A percentile compares a stretch with the other conserved stretches of the same genome.
Conservation (phyloP, 2,797 vertebrate species). For the Lerista edwardsae region DNA sequence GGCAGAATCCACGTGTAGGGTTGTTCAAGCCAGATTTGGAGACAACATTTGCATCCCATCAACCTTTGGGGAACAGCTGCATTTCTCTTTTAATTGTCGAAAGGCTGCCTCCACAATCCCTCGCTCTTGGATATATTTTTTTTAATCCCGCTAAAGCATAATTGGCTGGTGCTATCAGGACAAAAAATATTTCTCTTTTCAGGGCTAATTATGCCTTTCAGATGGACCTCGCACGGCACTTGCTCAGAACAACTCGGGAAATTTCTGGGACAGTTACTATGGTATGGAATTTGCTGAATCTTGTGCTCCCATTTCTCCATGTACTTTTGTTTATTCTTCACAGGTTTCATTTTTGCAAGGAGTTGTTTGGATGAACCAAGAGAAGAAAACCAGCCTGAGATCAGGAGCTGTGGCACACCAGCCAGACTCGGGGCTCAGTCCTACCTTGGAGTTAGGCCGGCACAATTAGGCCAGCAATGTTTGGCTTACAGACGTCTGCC, state of each 20-base stretch:
- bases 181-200: conserved; percentile 39
- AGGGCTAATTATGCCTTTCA: not conserved
- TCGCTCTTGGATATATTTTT: conserved; percentile 26
- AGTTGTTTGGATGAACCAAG: not conserved
- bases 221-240: conserved; percentile 1
- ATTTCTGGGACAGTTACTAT: not conserved
- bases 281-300: not conserved
- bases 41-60: conserved; percentile 14
- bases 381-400: conserved; percentile 6
- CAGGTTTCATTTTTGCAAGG: not conserved
- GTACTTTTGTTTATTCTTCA: conserved; percentile 15
- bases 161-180: conserved; percentile 28
- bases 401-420: not conserved
- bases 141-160: conserved; percentile 32
- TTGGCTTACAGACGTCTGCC: too few relatives aligned
- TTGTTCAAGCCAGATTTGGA: conserved; percentile 28
- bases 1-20: not conserved
- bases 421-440: not conserved
- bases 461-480: too few relatives aligned
- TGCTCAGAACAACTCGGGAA: not conserved
- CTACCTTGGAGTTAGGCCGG: too few relatives aligned
- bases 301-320: not conserved
- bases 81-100: conserved; percentile 19
- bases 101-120: not conserved
- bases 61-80: conserved; percentile 39